A percentile compares a stretch with the other conserved stretches of the same genome.
These are phyloP conservation scores for Myodes glareolus DNA, from an alignment of 2,113 vertebrate genomes.

Conservation along the genomic window DNA sequence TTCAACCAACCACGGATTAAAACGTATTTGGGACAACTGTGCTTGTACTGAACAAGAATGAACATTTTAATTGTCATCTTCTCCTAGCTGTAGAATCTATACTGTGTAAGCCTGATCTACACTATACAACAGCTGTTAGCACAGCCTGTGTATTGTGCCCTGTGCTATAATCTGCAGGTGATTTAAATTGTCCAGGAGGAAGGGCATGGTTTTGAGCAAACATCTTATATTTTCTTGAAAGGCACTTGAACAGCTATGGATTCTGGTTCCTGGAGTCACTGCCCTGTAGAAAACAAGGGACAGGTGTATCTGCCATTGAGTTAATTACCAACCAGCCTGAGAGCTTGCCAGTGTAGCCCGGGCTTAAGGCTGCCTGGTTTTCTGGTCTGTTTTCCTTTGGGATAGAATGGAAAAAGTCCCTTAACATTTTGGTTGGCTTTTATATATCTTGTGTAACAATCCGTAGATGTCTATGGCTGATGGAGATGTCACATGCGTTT, in stretches of 20 bases:
- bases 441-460: not conserved
- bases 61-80: not conserved
- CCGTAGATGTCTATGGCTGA: not conserved
- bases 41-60: too few species aligned
- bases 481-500: not conserved
- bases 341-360: not conserved
- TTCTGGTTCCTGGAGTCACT: not conserved
- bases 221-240: not conserved
- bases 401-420: not conserved
- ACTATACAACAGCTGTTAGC: not conserved
- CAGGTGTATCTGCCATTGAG: not conserved
- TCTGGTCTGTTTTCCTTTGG: not conserved
- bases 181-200: not conserved
- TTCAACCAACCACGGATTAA: not conserved
- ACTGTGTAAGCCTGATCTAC: not conserved
- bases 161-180: not conserved
- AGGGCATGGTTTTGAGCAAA: not conserved
- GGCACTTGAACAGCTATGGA: not conserved
- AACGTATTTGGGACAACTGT: not conserved
- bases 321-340: not conserved
- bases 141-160: not conserved
- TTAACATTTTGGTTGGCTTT: not conserved
- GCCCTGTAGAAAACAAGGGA: not conserved
- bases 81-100: not conserved
- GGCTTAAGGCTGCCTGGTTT: not conserved